A percentile compares a stretch with the other conserved stretches of the same genome.
Evolutionary conservation across 1,140 invertebrate genomes (phyloP).

Genomic region (Lepidurus packardi): DNA sequence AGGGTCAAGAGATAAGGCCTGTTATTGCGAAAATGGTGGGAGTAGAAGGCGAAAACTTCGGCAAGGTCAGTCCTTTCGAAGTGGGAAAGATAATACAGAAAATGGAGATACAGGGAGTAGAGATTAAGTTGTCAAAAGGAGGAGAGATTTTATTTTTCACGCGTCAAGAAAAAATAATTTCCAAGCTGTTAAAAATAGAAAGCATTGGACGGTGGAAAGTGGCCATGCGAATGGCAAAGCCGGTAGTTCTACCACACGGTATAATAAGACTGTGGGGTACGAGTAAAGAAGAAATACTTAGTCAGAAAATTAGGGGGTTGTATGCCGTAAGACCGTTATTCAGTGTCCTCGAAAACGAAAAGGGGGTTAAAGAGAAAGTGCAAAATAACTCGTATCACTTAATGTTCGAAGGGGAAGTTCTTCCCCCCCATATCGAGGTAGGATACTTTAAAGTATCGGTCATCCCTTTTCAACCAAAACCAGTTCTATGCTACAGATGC

Average conservation of each 20-base stretch:
- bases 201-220: neutral
- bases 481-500: neutral
- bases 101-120: too few relatives aligned
- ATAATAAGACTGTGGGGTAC: neutral
- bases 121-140: neutral
- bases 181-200: neutral
- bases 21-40: too few relatives aligned
- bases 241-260: neutral
- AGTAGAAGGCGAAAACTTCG: too few relatives aligned
- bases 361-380: neutral
- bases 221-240: neutral
- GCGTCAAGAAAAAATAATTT: neutral
- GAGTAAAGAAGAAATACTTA: neutral
- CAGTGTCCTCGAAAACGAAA: neutral
- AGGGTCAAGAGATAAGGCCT: too few relatives aligned
- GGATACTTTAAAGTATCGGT: neutral
- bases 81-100: too few relatives aligned
- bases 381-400: neutral
- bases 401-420: neutral
- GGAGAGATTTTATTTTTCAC: neutral
- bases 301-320: neutral
- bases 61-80: too few relatives aligned
- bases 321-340: neutral
- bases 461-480: neutral
- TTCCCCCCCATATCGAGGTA: neutral